phyloP scores from a whole-genome alignment of 2,888 invertebrate genomes.

The Watsonalla cultraria region DNA sequence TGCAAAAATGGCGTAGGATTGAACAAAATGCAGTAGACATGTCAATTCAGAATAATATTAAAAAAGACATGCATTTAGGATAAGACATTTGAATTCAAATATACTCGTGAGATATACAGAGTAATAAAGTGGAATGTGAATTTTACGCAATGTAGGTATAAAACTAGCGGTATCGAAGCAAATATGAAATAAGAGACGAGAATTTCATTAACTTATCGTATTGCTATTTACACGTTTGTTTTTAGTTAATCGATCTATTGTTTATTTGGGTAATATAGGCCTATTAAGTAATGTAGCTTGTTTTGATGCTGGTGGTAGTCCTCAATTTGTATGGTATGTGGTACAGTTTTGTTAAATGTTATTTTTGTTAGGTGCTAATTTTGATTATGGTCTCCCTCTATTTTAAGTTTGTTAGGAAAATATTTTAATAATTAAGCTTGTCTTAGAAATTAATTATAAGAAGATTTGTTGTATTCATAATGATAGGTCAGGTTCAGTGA shows the following conservation, averaged over 20 bases:
- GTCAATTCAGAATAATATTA: conserved; percentile 60
- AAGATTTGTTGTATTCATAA: not conserved
- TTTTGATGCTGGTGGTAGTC: conserved; percentile 12
- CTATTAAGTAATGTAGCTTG: conserved; percentile 16
- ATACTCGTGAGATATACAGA: conserved; percentile 38
- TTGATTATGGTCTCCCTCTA: not conserved
- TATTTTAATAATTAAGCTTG: not conserved
- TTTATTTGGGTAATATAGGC: conserved; percentile 22
- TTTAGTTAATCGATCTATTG: conserved; percentile 35
- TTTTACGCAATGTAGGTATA: conserved; percentile 70
- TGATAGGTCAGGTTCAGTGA: not conserved
- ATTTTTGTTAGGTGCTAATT: conserved; percentile 14
- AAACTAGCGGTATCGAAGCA: conserved; percentile 17
- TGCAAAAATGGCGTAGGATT: conserved; percentile 72
- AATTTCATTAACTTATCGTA: conserved; percentile 33
- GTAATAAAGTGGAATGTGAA: conserved; percentile 65
- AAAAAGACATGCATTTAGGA: conserved; percentile 56
- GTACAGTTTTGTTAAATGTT: conserved; percentile 51
- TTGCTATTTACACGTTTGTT: conserved; percentile 39
- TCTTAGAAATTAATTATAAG: not conserved
- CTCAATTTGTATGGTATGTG: conserved; percentile 15
- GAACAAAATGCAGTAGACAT: conserved; percentile 68
- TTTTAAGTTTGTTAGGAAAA: not conserved
- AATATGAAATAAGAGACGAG: conserved; percentile 40
- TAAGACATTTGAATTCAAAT: conserved; percentile 41